phyloP scores from a whole-genome alignment of 1,140 invertebrate species.

The Asobara japonica region DNA sequence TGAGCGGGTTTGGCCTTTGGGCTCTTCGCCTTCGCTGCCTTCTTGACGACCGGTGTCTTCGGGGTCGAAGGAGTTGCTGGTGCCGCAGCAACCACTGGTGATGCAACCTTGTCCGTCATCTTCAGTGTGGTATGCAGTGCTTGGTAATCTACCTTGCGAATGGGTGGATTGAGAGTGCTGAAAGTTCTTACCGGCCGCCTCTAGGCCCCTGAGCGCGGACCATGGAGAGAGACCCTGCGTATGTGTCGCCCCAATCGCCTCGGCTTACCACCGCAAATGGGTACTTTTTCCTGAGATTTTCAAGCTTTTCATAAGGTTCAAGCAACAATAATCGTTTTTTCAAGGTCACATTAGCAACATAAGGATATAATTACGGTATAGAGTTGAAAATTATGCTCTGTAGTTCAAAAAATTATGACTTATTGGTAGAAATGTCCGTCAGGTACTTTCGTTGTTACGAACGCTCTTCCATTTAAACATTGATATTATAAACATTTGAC shows the following conservation, averaged over 20 bases:
- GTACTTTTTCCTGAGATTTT: background rate
- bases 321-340: background rate
- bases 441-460: background rate
- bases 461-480: background rate
- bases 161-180: background rate
- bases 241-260: background rate
- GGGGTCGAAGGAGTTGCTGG: background rate
- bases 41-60: background rate
- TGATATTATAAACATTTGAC: background rate
- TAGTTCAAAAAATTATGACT: background rate
- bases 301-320: background rate
- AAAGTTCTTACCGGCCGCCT: background rate
- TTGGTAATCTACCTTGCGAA: background rate
- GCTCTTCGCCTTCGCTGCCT: constrained; percentile 26
- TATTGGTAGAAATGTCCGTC: background rate
- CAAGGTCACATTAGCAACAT: background rate
- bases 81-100: background rate
- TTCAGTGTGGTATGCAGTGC: background rate
- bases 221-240: background rate
- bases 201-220: background rate
- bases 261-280: background rate
- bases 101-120: background rate
- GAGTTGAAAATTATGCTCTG: background rate
- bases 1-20: constrained; percentile 61
- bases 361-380: background rate